A percentile compares a stretch with the other conserved stretches of the same genome.
These are phyloP conservation scores for Spilogale gracilis DNA, from an alignment of 2,113 vertebrate genomes.

Conservation along the genomic window DNA sequence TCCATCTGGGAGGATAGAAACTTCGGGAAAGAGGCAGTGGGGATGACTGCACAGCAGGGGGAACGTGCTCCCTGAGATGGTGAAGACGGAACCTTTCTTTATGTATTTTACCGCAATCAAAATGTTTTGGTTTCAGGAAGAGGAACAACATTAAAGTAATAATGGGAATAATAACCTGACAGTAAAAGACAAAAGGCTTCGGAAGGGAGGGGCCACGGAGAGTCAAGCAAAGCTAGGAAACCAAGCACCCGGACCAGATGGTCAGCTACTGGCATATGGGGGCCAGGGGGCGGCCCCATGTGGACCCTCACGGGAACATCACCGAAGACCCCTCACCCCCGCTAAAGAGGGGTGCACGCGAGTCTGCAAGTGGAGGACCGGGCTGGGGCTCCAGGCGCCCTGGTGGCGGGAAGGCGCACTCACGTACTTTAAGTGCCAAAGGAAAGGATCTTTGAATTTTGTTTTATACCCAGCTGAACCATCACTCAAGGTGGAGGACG, in stretches of 20 bases:
- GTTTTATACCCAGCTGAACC: background rate
- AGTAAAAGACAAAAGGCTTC: background rate
- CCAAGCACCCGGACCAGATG: background rate
- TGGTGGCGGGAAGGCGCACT: fast-evolving
- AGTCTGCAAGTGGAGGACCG: no score
- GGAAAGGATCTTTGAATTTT: background rate
- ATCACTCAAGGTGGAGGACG: fast-evolving
- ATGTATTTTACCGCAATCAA: background rate
- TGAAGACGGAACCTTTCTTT: fast-evolving
- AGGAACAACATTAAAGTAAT: background rate
- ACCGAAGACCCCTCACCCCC: background rate
- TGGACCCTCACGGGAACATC: background rate
- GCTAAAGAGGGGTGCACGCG: fast-evolving
- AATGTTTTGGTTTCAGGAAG: background rate
- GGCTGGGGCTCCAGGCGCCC: fast-evolving
- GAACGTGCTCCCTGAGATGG: fast-evolving
- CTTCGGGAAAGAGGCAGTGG: fast-evolving
- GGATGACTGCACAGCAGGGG: fast-evolving
- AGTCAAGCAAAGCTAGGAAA: background rate
- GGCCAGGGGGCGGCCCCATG: background rate
- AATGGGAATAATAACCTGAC: background rate
- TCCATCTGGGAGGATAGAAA: background rate
- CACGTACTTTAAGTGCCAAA: no score
- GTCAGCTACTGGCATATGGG: background rate
- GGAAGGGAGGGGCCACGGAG: background rate